A percentile compares a stretch with the other conserved stretches of the same genome.
phyloP scores from a whole-genome alignment of 1,140 invertebrate species.

The Periplaneta americana region DNA sequence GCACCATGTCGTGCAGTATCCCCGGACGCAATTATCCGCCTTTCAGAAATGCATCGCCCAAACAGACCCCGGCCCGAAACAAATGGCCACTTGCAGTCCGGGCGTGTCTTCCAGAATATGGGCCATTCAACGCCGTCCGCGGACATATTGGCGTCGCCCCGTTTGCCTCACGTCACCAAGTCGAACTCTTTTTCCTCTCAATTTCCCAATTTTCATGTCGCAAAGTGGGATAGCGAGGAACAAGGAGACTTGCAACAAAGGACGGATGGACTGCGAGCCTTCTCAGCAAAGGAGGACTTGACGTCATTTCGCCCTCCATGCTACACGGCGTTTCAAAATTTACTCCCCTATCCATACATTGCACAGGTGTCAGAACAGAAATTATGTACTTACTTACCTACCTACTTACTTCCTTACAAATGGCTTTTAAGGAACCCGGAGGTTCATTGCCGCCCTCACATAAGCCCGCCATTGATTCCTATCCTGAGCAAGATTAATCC shows the following conservation, averaged over 20 bases:
- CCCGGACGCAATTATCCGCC: neutral
- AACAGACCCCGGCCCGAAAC: neutral
- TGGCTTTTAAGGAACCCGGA: too few relatives aligned
- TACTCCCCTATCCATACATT: too few relatives aligned
- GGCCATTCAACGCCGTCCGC: neutral
- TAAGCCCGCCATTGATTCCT: too few relatives aligned
- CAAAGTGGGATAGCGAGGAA: neutral
- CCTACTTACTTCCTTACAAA: too few relatives aligned
- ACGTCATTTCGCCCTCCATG: too few relatives aligned
- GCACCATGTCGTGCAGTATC: neutral
- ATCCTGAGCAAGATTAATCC: too few relatives aligned
- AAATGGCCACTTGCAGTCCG: neutral
- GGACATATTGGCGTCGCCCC: neutral
- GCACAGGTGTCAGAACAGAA: too few relatives aligned
- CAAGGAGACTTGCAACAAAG: too few relatives aligned
- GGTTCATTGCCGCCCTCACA: too few relatives aligned
- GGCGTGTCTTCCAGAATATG: neutral
- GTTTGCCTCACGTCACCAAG: neutral
- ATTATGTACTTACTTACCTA: too few relatives aligned
- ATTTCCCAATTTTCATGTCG: neutral
- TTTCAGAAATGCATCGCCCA: neutral
- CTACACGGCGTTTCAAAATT: too few relatives aligned
- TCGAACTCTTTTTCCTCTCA: neutral
- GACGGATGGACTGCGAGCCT: neutral
- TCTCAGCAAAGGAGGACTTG: neutral